Base-by-base conservation (phyloP, 92 coral and sea anemone species). In the Pocillopora meandrina region DNA sequence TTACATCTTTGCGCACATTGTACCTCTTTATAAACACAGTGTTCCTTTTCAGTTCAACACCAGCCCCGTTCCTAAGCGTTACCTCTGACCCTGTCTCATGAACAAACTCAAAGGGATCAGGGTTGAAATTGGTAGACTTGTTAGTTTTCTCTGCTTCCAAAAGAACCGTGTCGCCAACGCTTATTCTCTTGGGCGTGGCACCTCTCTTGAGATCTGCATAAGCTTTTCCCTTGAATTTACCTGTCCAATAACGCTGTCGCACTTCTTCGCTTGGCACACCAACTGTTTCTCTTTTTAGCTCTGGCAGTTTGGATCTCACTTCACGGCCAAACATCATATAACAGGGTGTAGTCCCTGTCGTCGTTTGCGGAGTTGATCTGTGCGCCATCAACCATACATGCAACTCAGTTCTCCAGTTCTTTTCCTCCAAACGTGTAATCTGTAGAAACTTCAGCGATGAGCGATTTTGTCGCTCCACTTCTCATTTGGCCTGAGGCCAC, bases 401-500 rank as follows among this genome's bases (percentile, higher is more conserved):
- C 49, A 80, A 59, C 23, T 67, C 75, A 7, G 67, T 65, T 55
- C 35, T n/a, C 67, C 76, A 80, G 26, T 58, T 56, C 31, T 52
- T 67, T 52, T 55, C 72, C 52, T 67, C 75, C 64, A 80, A 31
- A 56, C 20, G 65, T 67, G 84, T 65, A 6, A 67, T 68, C 76
- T 71, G 75, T 20, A 80, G 21, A 31, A 49, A 56, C 47, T 71
- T 80, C 1, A 80, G 76, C 74, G 67, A 71, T 0, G 57, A 56
- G 36, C 75, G 18, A 56, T 68, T 80, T 12, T 80, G 84, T 26
- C 76, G 3, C n/a, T 52, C 65, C 13, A 80, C 76, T 49, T 80
- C 76, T 18, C 84, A 56, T 12, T 67, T 68, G 4, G 65, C 84
- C 19, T 80, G 76, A 49, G 76, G 76, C 65, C 84, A 68, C 47